Evolutionary conservation across 2,888 invertebrate genomes (phyloP).

Genomic region (Eupithecia pulchellata): DNA sequence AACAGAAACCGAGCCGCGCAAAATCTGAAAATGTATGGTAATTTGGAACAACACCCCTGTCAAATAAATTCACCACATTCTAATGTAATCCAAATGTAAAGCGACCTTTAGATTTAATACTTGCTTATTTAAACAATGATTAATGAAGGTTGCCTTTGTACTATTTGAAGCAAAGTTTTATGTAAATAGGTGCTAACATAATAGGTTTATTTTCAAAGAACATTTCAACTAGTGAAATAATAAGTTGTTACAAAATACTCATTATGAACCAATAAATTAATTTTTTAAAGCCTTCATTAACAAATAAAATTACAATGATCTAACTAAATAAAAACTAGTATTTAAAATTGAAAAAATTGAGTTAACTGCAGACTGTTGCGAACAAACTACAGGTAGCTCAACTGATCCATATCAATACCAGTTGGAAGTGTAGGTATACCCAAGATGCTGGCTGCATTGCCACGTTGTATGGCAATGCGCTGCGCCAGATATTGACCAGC

Average conservation of each 20-base stretch:
- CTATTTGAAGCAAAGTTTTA: background rate
- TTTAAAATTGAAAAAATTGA: no score
- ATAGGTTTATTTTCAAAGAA: background rate
- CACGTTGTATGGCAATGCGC: no score
- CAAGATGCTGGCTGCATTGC: no score
- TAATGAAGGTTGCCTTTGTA: slow-evolving; percentile 1
- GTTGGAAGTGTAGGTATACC: no score
- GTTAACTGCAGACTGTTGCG: no score
- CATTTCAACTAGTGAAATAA: background rate
- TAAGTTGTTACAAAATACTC: background rate
- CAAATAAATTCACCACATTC: slow-evolving; percentile 28
- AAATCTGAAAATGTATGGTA: slow-evolving; percentile 12
- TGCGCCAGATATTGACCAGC: no score
- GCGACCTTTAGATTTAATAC: slow-evolving; percentile 14
- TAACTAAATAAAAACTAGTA: no score
- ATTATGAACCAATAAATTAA: no score
- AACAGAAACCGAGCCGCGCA: background rate
- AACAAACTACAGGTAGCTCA: no score
- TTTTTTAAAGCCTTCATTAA: no score
- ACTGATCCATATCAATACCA: no score
- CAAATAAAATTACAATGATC: no score
- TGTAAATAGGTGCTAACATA: background rate
- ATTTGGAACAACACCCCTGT: slow-evolving; percentile 18
- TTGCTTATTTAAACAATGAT: slow-evolving; percentile 6
- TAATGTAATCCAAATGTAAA: slow-evolving; percentile 26